Evolutionary conservation across 2,888 invertebrate genomes (phyloP).

Genomic region (Erebia palarica): DNA sequence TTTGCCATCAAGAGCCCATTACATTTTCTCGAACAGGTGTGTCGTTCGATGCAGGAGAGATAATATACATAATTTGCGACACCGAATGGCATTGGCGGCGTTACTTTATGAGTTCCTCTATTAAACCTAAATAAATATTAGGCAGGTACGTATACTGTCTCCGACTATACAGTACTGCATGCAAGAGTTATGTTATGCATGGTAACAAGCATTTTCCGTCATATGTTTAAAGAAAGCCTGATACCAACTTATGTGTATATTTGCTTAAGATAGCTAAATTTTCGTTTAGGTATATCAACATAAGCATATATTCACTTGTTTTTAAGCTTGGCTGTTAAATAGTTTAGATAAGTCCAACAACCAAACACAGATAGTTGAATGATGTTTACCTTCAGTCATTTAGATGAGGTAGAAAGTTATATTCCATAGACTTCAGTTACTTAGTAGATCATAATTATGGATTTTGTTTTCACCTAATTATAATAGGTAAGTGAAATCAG

Average conservation of each 20-base stretch:
- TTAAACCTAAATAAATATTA: constrained; percentile 20
- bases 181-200: background rate
- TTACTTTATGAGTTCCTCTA: constrained; percentile 20
- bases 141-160: constrained; percentile 4
- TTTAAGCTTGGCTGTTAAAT: background rate
- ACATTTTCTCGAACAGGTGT: constrained; percentile 24
- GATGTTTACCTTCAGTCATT: background rate
- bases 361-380: background rate
- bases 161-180: background rate
- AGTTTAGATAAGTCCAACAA: background rate
- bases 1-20: constrained; percentile 26
- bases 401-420: no score
- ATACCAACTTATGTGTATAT: background rate
- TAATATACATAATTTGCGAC: constrained; percentile 36
- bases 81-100: constrained; percentile 17
- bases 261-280: background rate
- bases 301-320: constrained; percentile 3
- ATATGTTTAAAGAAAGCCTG: constrained; percentile 10
- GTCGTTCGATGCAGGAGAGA: constrained; percentile 18
- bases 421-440: no score
- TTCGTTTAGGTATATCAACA: background rate
- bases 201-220: constrained; percentile 13
- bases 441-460: no score
- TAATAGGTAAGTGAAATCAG: no score
- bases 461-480: no score